Evolutionary conservation across 2,797 vertebrate species (phyloP), one percentile per base, ranked within the genome.

Genomic region (Trachops cirrhosus): DNA sequence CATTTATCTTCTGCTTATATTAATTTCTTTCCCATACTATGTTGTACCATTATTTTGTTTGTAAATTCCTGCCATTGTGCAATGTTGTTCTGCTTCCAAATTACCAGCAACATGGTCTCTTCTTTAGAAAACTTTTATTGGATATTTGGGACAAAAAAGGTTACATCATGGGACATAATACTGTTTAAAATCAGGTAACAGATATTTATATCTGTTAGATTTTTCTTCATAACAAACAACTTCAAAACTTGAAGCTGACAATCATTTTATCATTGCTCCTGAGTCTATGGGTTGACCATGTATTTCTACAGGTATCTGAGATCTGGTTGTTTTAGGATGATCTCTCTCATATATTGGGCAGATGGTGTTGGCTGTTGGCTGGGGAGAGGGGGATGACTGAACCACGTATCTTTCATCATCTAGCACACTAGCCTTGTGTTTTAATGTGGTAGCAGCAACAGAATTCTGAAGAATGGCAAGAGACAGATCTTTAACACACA

Each of bases 61-160:
- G 39, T 83, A 77, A 95, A 57, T 73, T 48, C 37, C 10, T 18
- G 64, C 14, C 44, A 41, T n/a, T 71, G 22, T 9, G 4, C 32
- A 93, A 26, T 34, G 77, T 86, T 77, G 64, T 93, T 90, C 64
- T 50, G 19, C 62, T 84, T 95, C 54, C 54, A 78, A 90, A 75
- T 91, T 64, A 71, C 24, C 26, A 22, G n/a, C 11, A 68, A 41
- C 16, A 50, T 73, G 22, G 32, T 6, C 16, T 80, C 75, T 50
- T 59, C 18, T 77, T 48, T 93, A 82, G 18, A 84, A 44, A n/a
- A n/a, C 39, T 71, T 75, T 79, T 79, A 34, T 48, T 88, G 8
- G 3, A 22, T 57, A 68, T 67, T 67, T 93, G 34, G 44, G 62
- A 29, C 34, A 87, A 62, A 59, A 68, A 62, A 86, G 21, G 57